Evolutionary conservation across 1,140 invertebrate species (phyloP).

Genomic region (Antheraea pernyi): DNA sequence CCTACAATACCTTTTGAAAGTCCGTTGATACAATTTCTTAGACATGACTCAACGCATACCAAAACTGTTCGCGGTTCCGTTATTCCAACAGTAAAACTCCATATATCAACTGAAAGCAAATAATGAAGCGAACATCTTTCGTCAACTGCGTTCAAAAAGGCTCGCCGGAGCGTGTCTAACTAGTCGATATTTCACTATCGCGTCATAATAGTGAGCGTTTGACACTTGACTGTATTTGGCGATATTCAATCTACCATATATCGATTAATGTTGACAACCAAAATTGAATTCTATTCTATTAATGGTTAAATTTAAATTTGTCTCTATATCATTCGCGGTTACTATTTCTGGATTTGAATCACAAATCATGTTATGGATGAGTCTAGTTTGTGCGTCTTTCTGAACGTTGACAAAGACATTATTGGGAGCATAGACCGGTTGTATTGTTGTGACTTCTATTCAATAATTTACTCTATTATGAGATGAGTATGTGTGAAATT

Average conservation of each 20-base stretch:
- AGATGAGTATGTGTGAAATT: neutral
- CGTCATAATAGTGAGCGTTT: slow-evolving; percentile 53
- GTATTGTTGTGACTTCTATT: slow-evolving; percentile 4
- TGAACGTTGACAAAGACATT: slow-evolving; percentile 26
- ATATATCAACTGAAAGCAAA: slow-evolving; percentile 40
- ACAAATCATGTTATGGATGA: slow-evolving; percentile 41
- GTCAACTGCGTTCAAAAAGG: slow-evolving; percentile 43
- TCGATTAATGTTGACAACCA: slow-evolving; percentile 5
- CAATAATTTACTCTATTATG: neutral
- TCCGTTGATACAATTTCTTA: neutral
- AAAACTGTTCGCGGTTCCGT: slow-evolving; percentile 20
- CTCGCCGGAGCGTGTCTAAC: slow-evolving; percentile 45
- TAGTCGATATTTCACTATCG: slow-evolving; percentile 50
- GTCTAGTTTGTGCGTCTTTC: slow-evolving; percentile 37
- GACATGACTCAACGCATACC: slow-evolving; percentile 7
- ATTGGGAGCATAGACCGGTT: neutral
- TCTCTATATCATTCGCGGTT: slow-evolving; percentile 11
- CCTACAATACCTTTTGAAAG: too few relatives aligned
- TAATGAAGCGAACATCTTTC: slow-evolving; percentile 35
- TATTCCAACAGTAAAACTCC: slow-evolving; percentile 29
- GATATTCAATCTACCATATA: slow-evolving; percentile 15
- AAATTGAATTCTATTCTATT: slow-evolving; percentile 22
- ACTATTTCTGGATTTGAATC: slow-evolving; percentile 12
- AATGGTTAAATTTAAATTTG: slow-evolving; percentile 13
- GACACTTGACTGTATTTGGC: slow-evolving; percentile 41